These are phyloP conservation scores for Charaxes varanes DNA, from an alignment of 1,140 invertebrate species.

Conservation along the genomic window DNA sequence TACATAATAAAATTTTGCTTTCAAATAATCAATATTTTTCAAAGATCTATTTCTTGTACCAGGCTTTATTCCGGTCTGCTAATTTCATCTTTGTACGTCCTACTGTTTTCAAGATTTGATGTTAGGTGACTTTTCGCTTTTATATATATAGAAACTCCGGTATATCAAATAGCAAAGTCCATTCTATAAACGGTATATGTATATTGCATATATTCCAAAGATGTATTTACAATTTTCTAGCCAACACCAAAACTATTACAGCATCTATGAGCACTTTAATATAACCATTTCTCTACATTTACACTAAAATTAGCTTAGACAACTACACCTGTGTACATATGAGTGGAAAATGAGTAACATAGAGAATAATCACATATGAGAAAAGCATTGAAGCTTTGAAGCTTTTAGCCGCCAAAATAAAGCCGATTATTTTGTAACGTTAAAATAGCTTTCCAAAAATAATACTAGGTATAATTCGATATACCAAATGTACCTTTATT, in stretches of 20 bases:
- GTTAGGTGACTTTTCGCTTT: too few relatives aligned
- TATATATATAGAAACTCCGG: neutral
- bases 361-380: constrained; percentile 43
- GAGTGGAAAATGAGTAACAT: constrained; percentile 16
- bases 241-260: constrained; percentile 6
- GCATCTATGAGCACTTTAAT: too few relatives aligned
- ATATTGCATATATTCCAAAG: neutral
- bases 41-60: too few relatives aligned
- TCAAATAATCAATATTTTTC: too few relatives aligned
- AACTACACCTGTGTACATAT: constrained; percentile 21
- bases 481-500: too few relatives aligned
- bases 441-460: too few relatives aligned
- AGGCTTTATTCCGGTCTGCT: too few relatives aligned
- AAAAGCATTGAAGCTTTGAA: constrained; percentile 58
- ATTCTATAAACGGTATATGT: constrained; percentile 3
- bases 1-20: too few relatives aligned
- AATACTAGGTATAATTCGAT: too few relatives aligned
- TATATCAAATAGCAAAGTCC: neutral
- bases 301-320: constrained; percentile 4
- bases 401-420: constrained; percentile 43
- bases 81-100: too few relatives aligned
- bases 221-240: neutral
- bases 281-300: constrained; percentile 7
- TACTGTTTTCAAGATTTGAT: too few relatives aligned
- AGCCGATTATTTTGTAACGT: constrained; percentile 17